These are phyloP conservation scores for Neoscelio sp. DNA, from an alignment of 2,888 invertebrate genomes.

Conservation along the genomic window DNA sequence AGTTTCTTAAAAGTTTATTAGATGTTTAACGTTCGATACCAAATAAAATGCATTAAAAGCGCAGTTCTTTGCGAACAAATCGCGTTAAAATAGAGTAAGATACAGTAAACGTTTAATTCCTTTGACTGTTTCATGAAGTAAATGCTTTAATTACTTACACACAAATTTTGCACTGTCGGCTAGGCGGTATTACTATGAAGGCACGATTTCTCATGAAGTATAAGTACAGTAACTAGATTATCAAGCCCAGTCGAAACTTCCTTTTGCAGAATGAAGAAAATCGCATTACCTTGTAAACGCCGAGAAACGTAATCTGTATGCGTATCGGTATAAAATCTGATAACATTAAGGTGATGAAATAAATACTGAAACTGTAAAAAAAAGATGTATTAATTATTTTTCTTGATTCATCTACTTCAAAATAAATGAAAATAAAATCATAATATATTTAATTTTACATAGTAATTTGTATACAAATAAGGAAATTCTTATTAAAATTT, in stretches of 20 bases:
- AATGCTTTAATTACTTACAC: slow-evolving; percentile 48
- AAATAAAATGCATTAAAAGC: slow-evolving; percentile 29
- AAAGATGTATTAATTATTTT: no score
- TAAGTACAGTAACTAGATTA: slow-evolving; percentile 36
- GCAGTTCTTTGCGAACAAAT: slow-evolving; percentile 42
- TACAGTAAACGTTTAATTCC: slow-evolving; percentile 41
- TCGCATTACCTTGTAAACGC: slow-evolving; percentile 22
- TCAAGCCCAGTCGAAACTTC: slow-evolving; percentile 33
- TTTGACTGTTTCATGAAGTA: slow-evolving; percentile 46
- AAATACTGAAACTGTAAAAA: no score
- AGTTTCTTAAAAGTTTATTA: slow-evolving; percentile 43
- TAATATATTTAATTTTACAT: no score
- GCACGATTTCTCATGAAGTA: slow-evolving; percentile 33
- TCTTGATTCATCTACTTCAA: no score
- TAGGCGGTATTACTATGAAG: slow-evolving; percentile 28
- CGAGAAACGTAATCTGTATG: no score
- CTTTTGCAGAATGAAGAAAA: slow-evolving; percentile 28
- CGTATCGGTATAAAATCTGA: slow-evolving; percentile 5
- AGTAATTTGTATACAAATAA: no score
- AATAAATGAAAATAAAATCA: no score
- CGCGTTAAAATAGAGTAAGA: slow-evolving; percentile 6
- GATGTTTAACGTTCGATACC: slow-evolving; percentile 43
- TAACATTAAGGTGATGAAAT: not conserved
- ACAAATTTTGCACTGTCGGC: slow-evolving; percentile 37
- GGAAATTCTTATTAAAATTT: no score